Evolutionary conservation across 2,888 invertebrate species (phyloP).

Genomic region (Zhuqinia jingwanae): DNA sequence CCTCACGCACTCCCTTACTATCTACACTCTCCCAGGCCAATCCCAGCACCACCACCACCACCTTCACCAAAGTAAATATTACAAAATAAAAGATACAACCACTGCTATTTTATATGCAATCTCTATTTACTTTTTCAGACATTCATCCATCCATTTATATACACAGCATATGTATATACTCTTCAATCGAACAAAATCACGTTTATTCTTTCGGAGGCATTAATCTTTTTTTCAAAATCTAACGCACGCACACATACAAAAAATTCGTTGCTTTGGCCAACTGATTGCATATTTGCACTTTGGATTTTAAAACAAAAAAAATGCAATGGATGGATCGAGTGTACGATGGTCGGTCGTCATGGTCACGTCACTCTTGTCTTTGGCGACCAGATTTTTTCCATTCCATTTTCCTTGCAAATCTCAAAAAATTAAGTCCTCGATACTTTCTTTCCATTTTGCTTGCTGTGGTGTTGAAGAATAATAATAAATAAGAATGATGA

Average conservation of each 20-base stretch:
- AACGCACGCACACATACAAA: constrained; percentile 52
- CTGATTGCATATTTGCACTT: constrained; percentile 28
- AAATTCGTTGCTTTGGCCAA: background rate
- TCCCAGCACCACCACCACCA: constrained; percentile 28
- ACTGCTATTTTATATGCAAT: background rate
- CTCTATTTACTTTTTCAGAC: background rate
- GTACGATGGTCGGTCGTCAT: background rate
- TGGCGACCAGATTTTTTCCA: too few relatives aligned
- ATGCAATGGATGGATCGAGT: background rate
- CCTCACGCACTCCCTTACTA: constrained; percentile 70
- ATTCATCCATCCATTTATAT: constrained; percentile 43
- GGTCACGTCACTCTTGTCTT: too few relatives aligned
- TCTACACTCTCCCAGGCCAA: constrained; percentile 64
- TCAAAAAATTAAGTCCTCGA: too few relatives aligned
- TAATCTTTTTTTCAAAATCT: constrained; percentile 51
- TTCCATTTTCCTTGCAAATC: too few relatives aligned
- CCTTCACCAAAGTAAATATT: background rate
- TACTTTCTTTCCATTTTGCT: background rate
- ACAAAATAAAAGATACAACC: background rate
- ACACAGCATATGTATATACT: too few relatives aligned
- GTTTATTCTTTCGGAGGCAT: constrained; percentile 38
- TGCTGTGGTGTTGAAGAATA: too few relatives aligned
- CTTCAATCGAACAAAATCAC: constrained; percentile 43
- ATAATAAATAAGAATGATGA: background rate
- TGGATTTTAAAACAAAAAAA: too few relatives aligned